Base-by-base conservation (phyloP, 2,888 invertebrate genomes). In the Rhorus exstirpatorius region DNA sequence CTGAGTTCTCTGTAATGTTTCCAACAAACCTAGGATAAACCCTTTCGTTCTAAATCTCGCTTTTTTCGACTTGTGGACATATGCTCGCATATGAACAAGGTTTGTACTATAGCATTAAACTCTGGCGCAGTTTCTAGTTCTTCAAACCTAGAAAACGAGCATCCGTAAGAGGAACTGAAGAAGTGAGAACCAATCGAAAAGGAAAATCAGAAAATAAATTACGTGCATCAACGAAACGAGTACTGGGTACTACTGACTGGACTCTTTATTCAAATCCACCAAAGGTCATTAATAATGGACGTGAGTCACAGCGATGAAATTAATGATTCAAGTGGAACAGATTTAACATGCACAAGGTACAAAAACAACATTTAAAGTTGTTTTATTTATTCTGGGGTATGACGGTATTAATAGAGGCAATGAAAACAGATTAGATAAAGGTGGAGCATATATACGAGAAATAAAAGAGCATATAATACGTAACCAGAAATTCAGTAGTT, bases 201-300 rank as follows among this genome's bases (percentile, higher is more conserved):
- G 61, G 41, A 44, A 51, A n/a, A 61, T 24, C 14, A 19, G 60
- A 6, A 14, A 70, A 61, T 49, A 38, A 41, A 53, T 70, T 61
- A 21, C 14, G 8, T 61, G 41, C 14, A 61, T n/a, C 17, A 17
- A 38, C 8, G 41, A n/a, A 17, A 31, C 26, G 55, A 67, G 67
- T 58, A 51, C 38, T 70, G 38, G 68, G 60, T 61, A 51, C 10
- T 60, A n/a, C 19, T 3, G 10, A 0, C n/a, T 51, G 12, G 1
- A 24, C 26, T 70, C 4, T 53, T 51, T 44, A n/a, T n/a, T n/a
- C n/a, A n/a, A 75, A 80, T 75, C 63, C 38, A 60, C 53, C 31
- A 35, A 75, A 49, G 75, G 51, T 68, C 75, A 75, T 68, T 21
- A 65, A 68, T 75, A 80, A 75, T 74, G 68, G 46, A 75, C 79